Evolutionary conservation across 2,888 invertebrate species (phyloP).

Genomic region (Fissipunctia ypsillon): DNA sequence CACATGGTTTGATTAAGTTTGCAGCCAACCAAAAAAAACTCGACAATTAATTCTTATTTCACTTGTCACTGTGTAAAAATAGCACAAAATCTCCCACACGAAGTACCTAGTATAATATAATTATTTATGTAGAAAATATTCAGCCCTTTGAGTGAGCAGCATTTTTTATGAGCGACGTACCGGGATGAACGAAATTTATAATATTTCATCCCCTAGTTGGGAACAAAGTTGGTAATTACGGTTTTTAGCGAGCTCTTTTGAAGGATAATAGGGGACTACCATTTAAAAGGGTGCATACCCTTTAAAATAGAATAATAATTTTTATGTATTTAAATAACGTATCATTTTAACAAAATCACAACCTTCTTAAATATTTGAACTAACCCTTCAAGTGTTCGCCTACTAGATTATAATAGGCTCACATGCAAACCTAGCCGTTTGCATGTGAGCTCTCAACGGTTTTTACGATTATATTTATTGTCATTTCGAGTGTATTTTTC

Average conservation of each 20-base stretch:
- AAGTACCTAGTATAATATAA: neutral
- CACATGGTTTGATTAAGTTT: neutral
- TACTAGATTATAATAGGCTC: too few relatives aligned
- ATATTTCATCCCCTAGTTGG: slow-evolving; percentile 34
- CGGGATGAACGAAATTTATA: slow-evolving; percentile 8
- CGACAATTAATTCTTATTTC: neutral
- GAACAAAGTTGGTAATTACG: slow-evolving; percentile 39
- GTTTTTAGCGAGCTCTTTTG: slow-evolving; percentile 23
- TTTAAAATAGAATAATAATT: slow-evolving; percentile 17
- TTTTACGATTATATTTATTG: too few relatives aligned
- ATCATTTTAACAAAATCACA: neutral
- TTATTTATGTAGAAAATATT: slow-evolving; percentile 30
- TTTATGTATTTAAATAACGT: neutral
- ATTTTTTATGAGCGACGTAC: slow-evolving; percentile 38
- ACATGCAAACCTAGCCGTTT: too few relatives aligned
- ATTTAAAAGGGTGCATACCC: slow-evolving; percentile 5
- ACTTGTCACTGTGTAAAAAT: neutral
- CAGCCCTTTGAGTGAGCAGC: slow-evolving; percentile 17
- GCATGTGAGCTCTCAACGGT: too few relatives aligned
- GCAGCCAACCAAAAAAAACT: neutral
- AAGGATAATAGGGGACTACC: slow-evolving; percentile 6
- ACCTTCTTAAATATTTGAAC: neutral
- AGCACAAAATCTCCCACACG: neutral
- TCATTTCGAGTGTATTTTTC: too few relatives aligned
- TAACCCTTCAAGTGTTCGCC: too few relatives aligned